These are phyloP conservation scores for Aspidiotus destructor DNA, from an alignment of 2,888 invertebrate species.

Conservation along the genomic window DNA sequence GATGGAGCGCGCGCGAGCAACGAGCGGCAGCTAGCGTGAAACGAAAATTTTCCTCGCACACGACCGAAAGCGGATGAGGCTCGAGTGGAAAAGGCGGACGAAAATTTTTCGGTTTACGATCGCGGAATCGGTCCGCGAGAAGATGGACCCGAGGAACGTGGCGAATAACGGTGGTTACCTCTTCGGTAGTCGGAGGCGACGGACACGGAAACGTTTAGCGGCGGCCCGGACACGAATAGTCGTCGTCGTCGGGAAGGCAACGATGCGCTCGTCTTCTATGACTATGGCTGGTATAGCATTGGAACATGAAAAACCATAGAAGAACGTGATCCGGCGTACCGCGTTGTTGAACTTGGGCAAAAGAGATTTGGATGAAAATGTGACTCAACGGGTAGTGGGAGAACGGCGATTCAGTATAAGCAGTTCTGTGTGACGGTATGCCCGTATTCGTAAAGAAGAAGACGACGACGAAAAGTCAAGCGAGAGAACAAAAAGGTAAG, in stretches of 20 bases:
- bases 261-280: constrained; percentile 7
- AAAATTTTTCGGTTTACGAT: not conserved
- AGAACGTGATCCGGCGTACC: constrained; percentile 14
- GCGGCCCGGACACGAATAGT: not conserved
- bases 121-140: not conserved
- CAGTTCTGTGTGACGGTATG: constrained; percentile 13
- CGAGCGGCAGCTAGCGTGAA: not conserved
- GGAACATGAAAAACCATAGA: not conserved
- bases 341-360: constrained; percentile 26
- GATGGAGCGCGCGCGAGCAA: not conserved
- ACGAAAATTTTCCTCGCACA: not conserved
- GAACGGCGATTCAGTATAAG: constrained; percentile 27
- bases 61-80: not conserved
- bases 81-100: not conserved
- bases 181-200: constrained; percentile 22
- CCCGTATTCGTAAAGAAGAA: not conserved
- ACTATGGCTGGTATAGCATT: not conserved
- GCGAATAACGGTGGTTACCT: constrained; percentile 5
- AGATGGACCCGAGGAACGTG: not conserved
- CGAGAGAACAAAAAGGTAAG: not conserved
- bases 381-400: constrained; percentile 19
- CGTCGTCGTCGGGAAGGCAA: not conserved
- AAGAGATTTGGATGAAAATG: constrained; percentile 26
- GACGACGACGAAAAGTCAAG: not conserved
- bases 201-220: constrained; percentile 24